Evolutionary conservation across 2,113 vertebrate genomes (phyloP).

Genomic region (Lampris incognitus): DNA sequence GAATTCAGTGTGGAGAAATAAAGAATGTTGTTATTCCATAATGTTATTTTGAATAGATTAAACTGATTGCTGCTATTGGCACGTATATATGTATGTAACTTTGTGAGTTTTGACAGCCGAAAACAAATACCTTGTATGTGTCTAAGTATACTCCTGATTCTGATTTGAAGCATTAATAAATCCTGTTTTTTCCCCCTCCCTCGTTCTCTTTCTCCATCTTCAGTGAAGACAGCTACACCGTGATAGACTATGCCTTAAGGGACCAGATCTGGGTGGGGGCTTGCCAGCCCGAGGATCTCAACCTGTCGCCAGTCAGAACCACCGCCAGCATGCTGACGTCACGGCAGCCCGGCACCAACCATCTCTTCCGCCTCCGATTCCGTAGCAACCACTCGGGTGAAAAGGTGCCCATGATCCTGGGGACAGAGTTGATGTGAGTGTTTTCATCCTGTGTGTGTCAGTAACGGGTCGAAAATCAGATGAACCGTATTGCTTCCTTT

Average conservation of each 20-base stretch:
- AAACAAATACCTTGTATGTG: no score
- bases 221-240: slow-evolving; percentile 95
- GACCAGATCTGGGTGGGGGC: slow-evolving; percentile 89
- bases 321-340: slow-evolving; percentile 84
- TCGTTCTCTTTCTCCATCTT: background rate
- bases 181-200: slow-evolving; percentile 3
- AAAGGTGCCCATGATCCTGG: slow-evolving; percentile 89
- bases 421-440: slow-evolving; percentile 90
- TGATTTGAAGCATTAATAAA: no score
- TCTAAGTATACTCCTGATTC: no score
- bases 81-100: no score
- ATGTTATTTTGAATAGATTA: background rate
- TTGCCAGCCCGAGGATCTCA: slow-evolving; percentile 82
- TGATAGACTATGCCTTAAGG: slow-evolving; percentile 90
- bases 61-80: background rate
- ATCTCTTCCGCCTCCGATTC: slow-evolving; percentile 88
- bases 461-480: slow-evolving; percentile 6
- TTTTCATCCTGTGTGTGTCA: background rate
- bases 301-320: slow-evolving; percentile 83
- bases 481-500: no score
- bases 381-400: slow-evolving; percentile 89
- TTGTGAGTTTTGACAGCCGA: no score
- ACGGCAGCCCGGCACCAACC: slow-evolving; percentile 77
- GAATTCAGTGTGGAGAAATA: background rate
- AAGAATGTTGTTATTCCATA: background rate